These are phyloP conservation scores for Salarias fasciatus DNA, from an alignment of 2,797 vertebrate species.

Conservation along the genomic window DNA sequence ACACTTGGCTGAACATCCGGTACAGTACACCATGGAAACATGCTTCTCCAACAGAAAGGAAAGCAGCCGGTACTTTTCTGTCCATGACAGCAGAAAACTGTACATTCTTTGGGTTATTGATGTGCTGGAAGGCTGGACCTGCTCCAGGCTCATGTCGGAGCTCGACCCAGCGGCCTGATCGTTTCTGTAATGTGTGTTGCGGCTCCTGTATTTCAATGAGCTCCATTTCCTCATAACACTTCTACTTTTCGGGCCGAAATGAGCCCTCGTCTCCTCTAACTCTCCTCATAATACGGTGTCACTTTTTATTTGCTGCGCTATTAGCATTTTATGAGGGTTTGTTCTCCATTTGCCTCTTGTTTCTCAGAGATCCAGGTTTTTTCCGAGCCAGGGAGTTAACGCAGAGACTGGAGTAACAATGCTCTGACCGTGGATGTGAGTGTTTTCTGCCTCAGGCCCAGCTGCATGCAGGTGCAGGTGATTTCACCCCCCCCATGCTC, in stretches of 20 bases:
- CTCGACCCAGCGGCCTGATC: constrained; percentile 10
- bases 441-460: constrained; percentile 12
- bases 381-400: constrained; percentile 17
- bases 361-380: constrained; percentile 5
- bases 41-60: too few species aligned
- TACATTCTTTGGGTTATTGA: too few species aligned
- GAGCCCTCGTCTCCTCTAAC: background rate
- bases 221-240: constrained; percentile 8
- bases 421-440: constrained; percentile 18
- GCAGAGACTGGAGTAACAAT: constrained; percentile 24
- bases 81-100: too few species aligned
- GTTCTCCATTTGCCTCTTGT: background rate
- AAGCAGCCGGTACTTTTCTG: too few species aligned
- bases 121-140: background rate
- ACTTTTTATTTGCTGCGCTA: background rate
- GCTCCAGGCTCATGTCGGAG: constrained; percentile 11
- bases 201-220: constrained; percentile 18
- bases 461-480: constrained; percentile 21
- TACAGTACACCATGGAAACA: too few species aligned
- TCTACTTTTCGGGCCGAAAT: constrained; percentile 23
- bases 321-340: constrained; percentile 10
- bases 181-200: constrained; percentile 17
- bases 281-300: background rate
- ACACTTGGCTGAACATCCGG: too few species aligned
- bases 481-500: constrained; percentile 18